phyloP scores from a whole-genome alignment of 2,113 vertebrate species.

The Sitta europaea region DNA sequence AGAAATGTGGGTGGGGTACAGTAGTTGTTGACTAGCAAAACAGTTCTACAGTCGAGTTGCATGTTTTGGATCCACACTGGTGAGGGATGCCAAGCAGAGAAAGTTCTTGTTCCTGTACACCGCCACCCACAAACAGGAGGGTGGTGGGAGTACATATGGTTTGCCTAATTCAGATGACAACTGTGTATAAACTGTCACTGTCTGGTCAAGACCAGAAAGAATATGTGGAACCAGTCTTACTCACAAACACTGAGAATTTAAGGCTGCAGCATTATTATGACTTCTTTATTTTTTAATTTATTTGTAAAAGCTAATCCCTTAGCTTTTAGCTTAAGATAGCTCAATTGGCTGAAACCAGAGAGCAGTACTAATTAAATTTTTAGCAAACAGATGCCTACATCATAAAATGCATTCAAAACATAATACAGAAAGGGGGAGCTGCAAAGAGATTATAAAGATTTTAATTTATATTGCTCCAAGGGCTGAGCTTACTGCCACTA shows the following conservation, averaged over 20 bases:
- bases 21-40: conserved; percentile 10
- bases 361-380: not conserved
- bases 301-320: not conserved
- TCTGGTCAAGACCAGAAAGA: conserved; percentile 29
- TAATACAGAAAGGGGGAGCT: not conserved
- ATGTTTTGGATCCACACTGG: not conserved
- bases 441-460: not conserved
- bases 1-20: not conserved
- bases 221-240: not conserved
- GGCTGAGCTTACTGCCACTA: not conserved
- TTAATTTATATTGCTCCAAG: not conserved
- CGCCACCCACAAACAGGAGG: not conserved
- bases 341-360: not conserved
- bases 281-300: not conserved
- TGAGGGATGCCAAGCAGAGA: not conserved
- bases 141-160: not conserved
- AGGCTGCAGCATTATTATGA: not conserved
- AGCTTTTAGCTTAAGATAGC: not conserved
- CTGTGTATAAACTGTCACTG: conserved; percentile 17
- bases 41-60: not conserved
- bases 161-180: conserved; percentile 17
- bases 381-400: not conserved
- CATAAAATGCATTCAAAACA: not conserved
- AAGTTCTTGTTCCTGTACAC: not conserved
- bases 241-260: not conserved